Evolutionary conservation across 1,140 invertebrate species (phyloP).

Genomic region (Sycobia sp.): DNA sequence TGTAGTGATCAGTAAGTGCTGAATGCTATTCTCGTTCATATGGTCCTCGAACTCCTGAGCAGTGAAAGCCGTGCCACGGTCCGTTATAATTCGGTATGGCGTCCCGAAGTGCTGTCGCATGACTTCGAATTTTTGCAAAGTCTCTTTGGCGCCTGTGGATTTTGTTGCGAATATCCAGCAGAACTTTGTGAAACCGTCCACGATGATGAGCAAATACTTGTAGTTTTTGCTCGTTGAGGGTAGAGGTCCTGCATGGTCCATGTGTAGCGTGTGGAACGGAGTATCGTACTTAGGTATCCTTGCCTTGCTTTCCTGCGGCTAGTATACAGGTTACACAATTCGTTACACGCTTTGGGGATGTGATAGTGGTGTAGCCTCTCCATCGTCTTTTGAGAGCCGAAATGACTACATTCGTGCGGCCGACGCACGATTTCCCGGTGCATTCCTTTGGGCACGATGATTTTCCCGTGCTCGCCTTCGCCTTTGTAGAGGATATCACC

Average conservation of each 20-base stretch:
- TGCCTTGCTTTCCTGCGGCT: neutral
- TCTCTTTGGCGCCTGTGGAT: neutral
- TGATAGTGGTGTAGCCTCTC: neutral
- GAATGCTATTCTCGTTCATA: conserved; percentile 41
- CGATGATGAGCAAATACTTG: too few relatives aligned
- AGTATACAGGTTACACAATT: conserved; percentile 12
- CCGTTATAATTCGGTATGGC: conserved; percentile 12
- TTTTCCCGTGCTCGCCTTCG: neutral
- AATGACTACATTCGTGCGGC: neutral
- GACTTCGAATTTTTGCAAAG: neutral
- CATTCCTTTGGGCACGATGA: too few relatives aligned
- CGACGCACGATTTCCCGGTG: neutral
- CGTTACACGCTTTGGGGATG: neutral
- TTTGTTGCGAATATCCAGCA: conserved; percentile 16
- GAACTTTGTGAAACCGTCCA: neutral
- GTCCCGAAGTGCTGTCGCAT: neutral
- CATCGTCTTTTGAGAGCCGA: neutral
- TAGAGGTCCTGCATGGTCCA: neutral
- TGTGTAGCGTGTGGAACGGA: neutral
- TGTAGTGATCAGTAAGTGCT: conserved; percentile 44
- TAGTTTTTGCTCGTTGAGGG: neutral
- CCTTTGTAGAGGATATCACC: conserved; percentile 30
- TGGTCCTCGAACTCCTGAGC: conserved; percentile 34
- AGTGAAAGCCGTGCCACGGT: conserved; percentile 33
- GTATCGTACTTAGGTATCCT: neutral